Conservation (phyloP, 2,113 vertebrate genomes). For the Orientallactaga bullata region DNA sequence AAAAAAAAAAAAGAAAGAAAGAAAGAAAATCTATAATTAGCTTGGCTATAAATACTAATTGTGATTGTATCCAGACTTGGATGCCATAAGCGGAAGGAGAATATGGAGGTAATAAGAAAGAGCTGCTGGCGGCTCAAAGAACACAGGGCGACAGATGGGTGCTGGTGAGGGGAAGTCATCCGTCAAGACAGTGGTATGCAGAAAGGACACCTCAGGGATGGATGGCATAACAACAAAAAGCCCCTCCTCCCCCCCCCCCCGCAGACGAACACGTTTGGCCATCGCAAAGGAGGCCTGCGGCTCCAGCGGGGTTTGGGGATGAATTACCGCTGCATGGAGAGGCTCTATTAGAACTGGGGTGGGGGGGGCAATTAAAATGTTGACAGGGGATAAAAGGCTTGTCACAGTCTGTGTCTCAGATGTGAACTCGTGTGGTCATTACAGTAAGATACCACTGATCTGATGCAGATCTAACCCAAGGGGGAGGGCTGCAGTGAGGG, state of each 20-base stretch:
- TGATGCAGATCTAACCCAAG: background rate
- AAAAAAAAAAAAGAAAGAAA: background rate
- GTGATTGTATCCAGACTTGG: background rate
- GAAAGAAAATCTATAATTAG: slow-evolving; percentile 4
- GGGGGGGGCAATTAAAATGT: background rate
- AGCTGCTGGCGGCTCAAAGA: background rate
- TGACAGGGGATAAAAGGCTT: background rate
- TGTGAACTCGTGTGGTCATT: background rate
- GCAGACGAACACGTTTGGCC: background rate
- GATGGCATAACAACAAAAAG: background rate
- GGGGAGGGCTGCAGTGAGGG: background rate
- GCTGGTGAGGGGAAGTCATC: background rate
- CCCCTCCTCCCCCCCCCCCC: no score
- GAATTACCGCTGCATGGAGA: background rate
- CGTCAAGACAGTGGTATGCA: background rate
- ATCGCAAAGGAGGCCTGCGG: background rate
- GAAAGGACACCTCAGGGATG: background rate
- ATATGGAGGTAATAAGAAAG: slow-evolving; percentile 41
- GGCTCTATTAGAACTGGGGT: background rate
- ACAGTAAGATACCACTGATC: background rate
- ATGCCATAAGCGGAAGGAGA: background rate
- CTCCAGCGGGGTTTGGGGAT: background rate
- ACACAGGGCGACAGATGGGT: background rate
- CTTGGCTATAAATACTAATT: slow-evolving; percentile 1
- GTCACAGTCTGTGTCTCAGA: background rate